Evolutionary conservation across 2,113 vertebrate species (phyloP), one percentile per base, ranked within the genome.

Genomic region (Telmatochromis sp.): DNA sequence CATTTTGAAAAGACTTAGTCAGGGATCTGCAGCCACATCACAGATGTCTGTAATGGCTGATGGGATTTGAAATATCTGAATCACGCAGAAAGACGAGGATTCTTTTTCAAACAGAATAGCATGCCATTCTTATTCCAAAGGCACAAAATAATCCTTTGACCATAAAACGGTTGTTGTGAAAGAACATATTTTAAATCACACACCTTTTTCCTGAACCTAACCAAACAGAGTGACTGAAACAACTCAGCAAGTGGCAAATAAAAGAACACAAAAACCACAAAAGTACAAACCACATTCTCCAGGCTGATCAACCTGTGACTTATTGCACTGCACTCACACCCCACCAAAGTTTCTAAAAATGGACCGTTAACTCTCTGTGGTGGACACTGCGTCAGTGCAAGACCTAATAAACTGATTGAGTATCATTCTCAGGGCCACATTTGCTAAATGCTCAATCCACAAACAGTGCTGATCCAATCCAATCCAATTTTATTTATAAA

Each of bases 1-100:
- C 75, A 60, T 80, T 85, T 78, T 75, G 75, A 21, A 89, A 89
- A 84, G 83, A 68, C 88, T 65, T 65, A 80, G 65, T 87, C 82
- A 80, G 84, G 80, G 68, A 89, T 89, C 86, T 91, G 53, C 63
- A 81, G 83, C 35, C 60, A 80, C 58, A 79, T 85, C 55, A 7
- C 33, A 28, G 21, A 31, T 54, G n/a, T 87, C 21, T 78, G 23
- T 75, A 78, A 87, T n/a, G 31, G 54, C 42, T 81, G 45, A 35
- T 47, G 82, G 19, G 73, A 60, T 11, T 63, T 23, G 11, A 87
- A 90, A 86, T 8, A 33, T 40, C 26, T 45, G 31, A 45, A 85
- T 85, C 6, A 28, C 6, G 9, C 13, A 17, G 40, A 47, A 75
- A 70, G 35, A 42, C 5, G 12, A 23, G 7, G 7, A 45, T 28